These are phyloP conservation scores for Cottoperca gobio DNA, from an alignment of 2,797 vertebrate species.

Conservation along the genomic window DNA sequence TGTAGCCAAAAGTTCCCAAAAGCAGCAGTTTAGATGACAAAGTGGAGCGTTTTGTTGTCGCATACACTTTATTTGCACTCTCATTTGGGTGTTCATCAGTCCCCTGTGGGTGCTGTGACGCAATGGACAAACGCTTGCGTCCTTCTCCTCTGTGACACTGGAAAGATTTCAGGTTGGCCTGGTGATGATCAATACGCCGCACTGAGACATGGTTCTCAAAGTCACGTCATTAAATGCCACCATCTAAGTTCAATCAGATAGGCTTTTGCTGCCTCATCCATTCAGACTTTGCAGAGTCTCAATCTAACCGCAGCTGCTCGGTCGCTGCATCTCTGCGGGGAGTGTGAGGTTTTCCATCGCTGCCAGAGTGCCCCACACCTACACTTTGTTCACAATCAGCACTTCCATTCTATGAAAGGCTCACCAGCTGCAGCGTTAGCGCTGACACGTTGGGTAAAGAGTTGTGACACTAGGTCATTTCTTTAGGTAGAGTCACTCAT, in stretches of 20 bases:
- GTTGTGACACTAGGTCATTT: slow-evolving; percentile 70
- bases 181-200: slow-evolving; percentile 32
- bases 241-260: slow-evolving; percentile 33
- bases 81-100: slow-evolving; percentile 52
- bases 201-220: slow-evolving; percentile 44
- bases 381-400: slow-evolving; percentile 57
- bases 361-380: slow-evolving; percentile 31
- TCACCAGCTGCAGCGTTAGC: slow-evolving; percentile 48
- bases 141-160: slow-evolving; percentile 37
- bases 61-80: slow-evolving; percentile 42
- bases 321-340: slow-evolving; percentile 11
- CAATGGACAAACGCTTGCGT: slow-evolving; percentile 21
- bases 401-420: slow-evolving; percentile 38
- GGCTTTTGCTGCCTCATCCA: slow-evolving; percentile 53
- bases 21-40: slow-evolving; percentile 28
- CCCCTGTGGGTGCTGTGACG: slow-evolving; percentile 37
- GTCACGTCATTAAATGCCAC: slow-evolving; percentile 48
- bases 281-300: slow-evolving; percentile 37
- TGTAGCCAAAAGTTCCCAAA: slow-evolving; percentile 5
- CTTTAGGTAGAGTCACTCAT: slow-evolving; percentile 64
- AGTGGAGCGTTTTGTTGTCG: slow-evolving; percentile 25
- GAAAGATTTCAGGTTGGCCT: slow-evolving; percentile 40
- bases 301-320: slow-evolving; percentile 26
- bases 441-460: slow-evolving; percentile 55
- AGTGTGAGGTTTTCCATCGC: slow-evolving; percentile 29